Conservation (phyloP, 1,140 invertebrate species). For the Heliconius hewitsoni region DNA sequence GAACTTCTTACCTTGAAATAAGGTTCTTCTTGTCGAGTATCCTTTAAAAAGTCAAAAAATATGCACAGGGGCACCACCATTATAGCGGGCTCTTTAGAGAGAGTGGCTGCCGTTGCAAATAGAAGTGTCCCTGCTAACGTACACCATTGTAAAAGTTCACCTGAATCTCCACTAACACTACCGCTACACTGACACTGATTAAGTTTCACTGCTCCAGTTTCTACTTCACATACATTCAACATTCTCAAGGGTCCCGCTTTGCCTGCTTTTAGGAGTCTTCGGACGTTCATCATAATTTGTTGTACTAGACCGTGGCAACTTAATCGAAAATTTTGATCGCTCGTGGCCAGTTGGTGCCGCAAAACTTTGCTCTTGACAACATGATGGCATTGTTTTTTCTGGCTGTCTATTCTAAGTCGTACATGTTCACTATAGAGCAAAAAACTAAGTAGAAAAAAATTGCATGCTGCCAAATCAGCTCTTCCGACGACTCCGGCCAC, state of each 20-base stretch:
- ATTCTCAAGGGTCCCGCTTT: slow-evolving; percentile 68
- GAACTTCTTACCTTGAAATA: slow-evolving; percentile 75
- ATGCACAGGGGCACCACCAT: slow-evolving; percentile 94
- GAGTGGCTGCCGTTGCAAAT: slow-evolving; percentile 86
- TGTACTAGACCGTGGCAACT: slow-evolving; percentile 71
- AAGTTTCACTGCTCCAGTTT: slow-evolving; percentile 57
- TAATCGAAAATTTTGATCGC: slow-evolving; percentile 62
- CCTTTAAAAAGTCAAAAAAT: slow-evolving; percentile 86
- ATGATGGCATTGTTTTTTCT: slow-evolving; percentile 59
- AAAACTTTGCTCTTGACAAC: slow-evolving; percentile 55
- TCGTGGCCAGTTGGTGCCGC: slow-evolving; percentile 49
- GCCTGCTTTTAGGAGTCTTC: slow-evolving; percentile 65
- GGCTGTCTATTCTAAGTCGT: slow-evolving; percentile 80
- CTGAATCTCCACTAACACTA: slow-evolving; percentile 71
- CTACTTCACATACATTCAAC: slow-evolving; percentile 65
- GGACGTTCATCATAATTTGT: slow-evolving; percentile 69
- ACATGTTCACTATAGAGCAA: slow-evolving; percentile 88
- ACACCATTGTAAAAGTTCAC: slow-evolving; percentile 78
- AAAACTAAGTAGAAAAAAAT: slow-evolving; percentile 94
- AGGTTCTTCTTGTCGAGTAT: slow-evolving; percentile 69
- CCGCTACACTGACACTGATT: slow-evolving; percentile 70
- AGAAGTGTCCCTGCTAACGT: slow-evolving; percentile 83
- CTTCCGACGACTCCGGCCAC: slow-evolving; percentile 97
- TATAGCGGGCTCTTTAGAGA: slow-evolving; percentile 96
- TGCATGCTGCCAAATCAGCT: slow-evolving; percentile 95